Conservation (phyloP, 37 sponge, comb jelly and placozoan species). For the Geodia barretti region DNA sequence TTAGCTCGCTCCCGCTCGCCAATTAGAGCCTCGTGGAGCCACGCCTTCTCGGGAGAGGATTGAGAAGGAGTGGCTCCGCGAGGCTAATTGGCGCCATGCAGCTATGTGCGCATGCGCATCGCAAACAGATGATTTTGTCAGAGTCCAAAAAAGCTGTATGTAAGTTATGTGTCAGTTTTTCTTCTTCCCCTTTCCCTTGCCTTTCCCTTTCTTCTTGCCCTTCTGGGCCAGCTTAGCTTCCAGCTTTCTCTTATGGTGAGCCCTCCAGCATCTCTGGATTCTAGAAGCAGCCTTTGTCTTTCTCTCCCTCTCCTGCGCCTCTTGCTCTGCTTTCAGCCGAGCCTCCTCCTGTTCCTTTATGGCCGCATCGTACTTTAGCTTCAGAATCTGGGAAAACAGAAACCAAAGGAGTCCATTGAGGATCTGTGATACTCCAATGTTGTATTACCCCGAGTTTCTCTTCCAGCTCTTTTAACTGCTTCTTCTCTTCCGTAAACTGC, state of each 20-base stretch:
- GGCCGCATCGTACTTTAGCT: conserved; percentile 75
- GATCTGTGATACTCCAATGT: not conserved
- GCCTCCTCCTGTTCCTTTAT: conserved; percentile 89
- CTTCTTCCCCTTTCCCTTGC: not conserved
- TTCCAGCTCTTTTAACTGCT: conserved; percentile 84
- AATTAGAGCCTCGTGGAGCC: no score
- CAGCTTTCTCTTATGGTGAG: not conserved
- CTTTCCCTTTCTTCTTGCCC: not conserved
- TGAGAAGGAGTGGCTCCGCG: no score
- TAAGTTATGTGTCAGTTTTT: no score
- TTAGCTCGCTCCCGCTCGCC: no score
- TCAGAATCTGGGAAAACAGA: conserved; percentile 39
- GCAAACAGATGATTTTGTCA: no score
- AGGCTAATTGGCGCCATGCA: no score
- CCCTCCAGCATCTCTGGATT: conserved; percentile 79
- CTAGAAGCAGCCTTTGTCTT: conserved; percentile 63
- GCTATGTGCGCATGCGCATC: no score
- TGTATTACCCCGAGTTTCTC: conserved; percentile 73
- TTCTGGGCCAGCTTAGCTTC: not conserved
- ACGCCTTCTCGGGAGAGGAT: no score
- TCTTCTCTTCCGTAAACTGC: conserved; percentile 70
- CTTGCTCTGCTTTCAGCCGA: conserved; percentile 71
- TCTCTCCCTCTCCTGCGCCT: conserved; percentile 47
- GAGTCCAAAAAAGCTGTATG: no score
- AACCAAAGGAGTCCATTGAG: not conserved